Base-by-base conservation (phyloP, 2,888 invertebrate genomes). In the Oscheius myriophilus region DNA sequence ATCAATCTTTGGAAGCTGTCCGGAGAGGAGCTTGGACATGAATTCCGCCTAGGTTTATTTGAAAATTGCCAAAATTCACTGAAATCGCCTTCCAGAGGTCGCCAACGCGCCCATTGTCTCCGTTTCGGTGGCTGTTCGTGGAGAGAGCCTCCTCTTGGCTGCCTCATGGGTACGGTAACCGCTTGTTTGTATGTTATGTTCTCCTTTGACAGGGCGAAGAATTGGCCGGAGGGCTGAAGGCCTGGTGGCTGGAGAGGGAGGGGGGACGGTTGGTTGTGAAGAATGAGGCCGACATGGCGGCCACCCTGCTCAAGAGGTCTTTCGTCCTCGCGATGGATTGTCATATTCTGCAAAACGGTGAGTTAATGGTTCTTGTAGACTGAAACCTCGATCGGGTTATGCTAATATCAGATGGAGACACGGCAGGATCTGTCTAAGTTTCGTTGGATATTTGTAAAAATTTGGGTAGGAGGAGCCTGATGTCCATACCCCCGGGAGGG, bases 1-100 rank as follows among this genome's bases (percentile, higher is more conserved):
- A 43, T 70, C 45, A 72, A 70, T 52, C 25, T 70, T 4, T 72
- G 72, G 72, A 66, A n/a, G 33, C 65, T 69, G 1, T 9, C 23
- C 2, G 51, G 39, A n/a, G 23, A 55, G 16, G 46, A 62, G 9
- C 26, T 69, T 11, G 41, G 43, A 52, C 67, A 67, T 39, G 3
- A 42, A 23, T 16, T 61, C 7, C 39, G n/a, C 14, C 18, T 67
- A 45, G 65, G 55, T 65, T 6, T 7, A 54, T 1, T 2, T 41
- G 23, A 26, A 11, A 53, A 3, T 52, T 3, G 3, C 4, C 33
- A 3, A 33, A 33, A 33, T 33, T 33, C 9, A 33, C 33, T 9
- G 33, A 45, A 18, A 26, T 2, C 1, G 2, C n/a, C 4, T 11
- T 49, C n/a, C 33, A 62, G 57, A 57, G 18, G 33, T 25, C 7